Evolutionary conservation across 2,888 invertebrate genomes (phyloP).

Genomic region (Timandra comae): DNA sequence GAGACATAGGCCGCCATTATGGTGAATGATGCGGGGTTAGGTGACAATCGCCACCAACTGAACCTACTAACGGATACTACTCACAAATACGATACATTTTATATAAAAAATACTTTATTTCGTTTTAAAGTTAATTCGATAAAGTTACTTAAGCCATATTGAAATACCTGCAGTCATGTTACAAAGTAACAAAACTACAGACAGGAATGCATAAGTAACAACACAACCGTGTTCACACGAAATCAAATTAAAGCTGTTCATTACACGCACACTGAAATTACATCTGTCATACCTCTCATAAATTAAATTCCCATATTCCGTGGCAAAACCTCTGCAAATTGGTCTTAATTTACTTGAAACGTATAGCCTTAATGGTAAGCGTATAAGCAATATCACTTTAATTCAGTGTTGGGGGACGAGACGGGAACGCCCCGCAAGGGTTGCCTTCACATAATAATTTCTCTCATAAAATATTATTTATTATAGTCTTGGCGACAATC

Average conservation of each 20-base stretch:
- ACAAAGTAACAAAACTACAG: conserved; percentile 4
- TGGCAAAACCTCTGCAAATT: conserved; percentile 67
- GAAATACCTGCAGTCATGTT: conserved; percentile 32
- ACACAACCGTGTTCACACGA: conserved; percentile 24
- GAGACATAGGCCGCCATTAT: conserved; percentile 69
- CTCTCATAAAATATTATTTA: conserved; percentile 52
- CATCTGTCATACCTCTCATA: conserved; percentile 55
- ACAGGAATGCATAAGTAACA: no score
- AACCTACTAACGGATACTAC: no score
- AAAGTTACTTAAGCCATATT: no score
- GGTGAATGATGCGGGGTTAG: conserved; percentile 69
- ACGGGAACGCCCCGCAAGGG: conserved; percentile 31
- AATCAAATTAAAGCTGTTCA: conserved; percentile 58
- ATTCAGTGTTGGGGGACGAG: conserved; percentile 38
- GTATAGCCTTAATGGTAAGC: conserved; percentile 64
- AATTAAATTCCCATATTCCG: conserved; percentile 66
- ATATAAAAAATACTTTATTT: no score
- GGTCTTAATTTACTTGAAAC: conserved; percentile 69
- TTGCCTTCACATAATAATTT: conserved; percentile 46
- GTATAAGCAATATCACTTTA: conserved; percentile 65
- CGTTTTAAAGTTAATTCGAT: no score
- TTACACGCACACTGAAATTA: conserved; percentile 58
- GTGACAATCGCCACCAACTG: conserved; percentile 22
- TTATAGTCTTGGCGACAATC: conserved; percentile 47
- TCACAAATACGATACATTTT: no score